phyloP scores from a whole-genome alignment of 2,113 vertebrate species.

The Hippolais icterina region DNA sequence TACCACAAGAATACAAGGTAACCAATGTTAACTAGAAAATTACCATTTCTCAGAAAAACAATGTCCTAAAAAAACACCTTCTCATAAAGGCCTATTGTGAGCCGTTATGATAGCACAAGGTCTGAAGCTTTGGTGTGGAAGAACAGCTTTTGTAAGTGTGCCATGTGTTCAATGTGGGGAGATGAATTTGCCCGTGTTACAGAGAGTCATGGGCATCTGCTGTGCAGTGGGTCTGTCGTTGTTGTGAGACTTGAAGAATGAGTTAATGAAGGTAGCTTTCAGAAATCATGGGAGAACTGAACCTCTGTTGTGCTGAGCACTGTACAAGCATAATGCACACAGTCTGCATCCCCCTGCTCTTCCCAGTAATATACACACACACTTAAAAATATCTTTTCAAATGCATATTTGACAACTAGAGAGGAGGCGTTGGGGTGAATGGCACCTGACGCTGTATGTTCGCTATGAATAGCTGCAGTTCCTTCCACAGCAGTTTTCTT shows the following conservation, averaged over 20 bases:
- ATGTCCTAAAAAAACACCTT: background rate
- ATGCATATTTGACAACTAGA: background rate
- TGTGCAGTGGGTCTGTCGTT: background rate
- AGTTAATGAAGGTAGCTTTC: background rate
- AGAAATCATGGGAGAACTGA: background rate
- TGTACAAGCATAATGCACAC: background rate
- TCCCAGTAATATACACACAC: background rate
- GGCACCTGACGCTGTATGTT: background rate
- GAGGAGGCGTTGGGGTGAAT: background rate
- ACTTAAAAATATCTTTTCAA: background rate
- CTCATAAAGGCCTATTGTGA: background rate
- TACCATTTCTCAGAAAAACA: background rate
- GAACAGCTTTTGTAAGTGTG: background rate
- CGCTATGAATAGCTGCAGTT: background rate
- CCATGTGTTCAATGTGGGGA: background rate
- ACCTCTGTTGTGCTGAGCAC: background rate
- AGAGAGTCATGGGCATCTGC: background rate
- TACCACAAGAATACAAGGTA: background rate
- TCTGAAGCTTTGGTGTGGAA: background rate
- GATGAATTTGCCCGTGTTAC: background rate
- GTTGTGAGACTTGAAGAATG: background rate
- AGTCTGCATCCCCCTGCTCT: background rate
- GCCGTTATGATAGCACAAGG: background rate
- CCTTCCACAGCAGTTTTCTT: background rate
- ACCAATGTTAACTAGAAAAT: background rate